Evolutionary conservation across 2,888 invertebrate genomes (phyloP).

Genomic region (Heliconius cydno): DNA sequence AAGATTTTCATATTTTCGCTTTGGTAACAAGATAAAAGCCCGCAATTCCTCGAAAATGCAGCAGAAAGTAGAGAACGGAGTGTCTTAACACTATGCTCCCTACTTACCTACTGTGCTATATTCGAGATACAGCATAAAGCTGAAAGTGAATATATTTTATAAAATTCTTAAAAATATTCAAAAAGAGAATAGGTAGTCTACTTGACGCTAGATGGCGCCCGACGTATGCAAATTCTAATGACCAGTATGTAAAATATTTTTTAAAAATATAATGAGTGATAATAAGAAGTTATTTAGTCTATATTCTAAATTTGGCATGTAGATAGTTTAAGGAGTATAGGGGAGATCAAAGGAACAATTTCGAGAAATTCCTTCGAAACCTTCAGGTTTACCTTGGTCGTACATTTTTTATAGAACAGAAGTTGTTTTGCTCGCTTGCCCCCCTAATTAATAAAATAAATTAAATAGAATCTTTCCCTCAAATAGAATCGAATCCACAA

Average conservation of each 20-base stretch:
- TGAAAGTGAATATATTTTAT: neutral
- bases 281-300: neutral
- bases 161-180: neutral
- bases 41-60: too few relatives aligned
- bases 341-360: too few relatives aligned
- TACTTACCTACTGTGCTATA: too few relatives aligned
- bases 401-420: too few relatives aligned
- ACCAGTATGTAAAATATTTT: neutral
- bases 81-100: neutral
- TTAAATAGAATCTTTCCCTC: neutral
- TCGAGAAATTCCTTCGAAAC: too few relatives aligned
- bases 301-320: too few relatives aligned
- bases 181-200: constrained; percentile 60
- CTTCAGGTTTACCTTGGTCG: too few relatives aligned
- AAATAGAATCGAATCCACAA: neutral
- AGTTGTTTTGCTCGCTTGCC: too few relatives aligned
- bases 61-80: neutral
- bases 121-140: neutral
- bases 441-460: too few relatives aligned
- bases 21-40: neutral
- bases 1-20: neutral
- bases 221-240: constrained; percentile 46
- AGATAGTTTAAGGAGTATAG: too few relatives aligned
- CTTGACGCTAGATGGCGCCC: constrained; percentile 75
- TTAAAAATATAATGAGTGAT: neutral